A percentile compares a stretch with the other conserved stretches of the same genome.
Evolutionary conservation across 2,797 vertebrate species (phyloP).

Genomic region (Tauraco hartlaubi): DNA sequence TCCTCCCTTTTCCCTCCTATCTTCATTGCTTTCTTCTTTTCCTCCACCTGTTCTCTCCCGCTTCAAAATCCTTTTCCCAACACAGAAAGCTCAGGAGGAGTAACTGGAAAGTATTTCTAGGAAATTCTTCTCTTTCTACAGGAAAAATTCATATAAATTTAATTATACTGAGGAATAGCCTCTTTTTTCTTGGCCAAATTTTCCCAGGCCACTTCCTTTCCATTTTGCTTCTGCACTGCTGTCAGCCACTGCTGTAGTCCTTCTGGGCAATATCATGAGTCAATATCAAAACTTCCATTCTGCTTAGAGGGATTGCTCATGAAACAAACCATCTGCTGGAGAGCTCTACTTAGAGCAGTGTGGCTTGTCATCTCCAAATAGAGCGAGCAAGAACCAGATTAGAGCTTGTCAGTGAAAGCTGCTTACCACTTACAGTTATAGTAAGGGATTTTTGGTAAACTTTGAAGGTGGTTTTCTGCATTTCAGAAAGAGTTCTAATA

Average conservation of each 20-base stretch:
- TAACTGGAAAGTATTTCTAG: background rate
- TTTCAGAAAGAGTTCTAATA: background rate
- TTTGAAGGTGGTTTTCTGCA: background rate
- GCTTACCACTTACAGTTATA: background rate
- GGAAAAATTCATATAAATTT: background rate
- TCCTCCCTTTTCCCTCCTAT: accelerated
- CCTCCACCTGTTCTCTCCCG: background rate
- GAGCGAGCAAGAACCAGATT: background rate
- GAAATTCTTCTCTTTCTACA: background rate
- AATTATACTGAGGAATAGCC: background rate
- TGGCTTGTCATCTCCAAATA: background rate
- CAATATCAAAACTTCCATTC: background rate
- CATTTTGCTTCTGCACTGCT: background rate
- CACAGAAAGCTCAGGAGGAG: background rate
- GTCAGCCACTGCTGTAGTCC: background rate
- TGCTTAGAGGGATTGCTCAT: background rate
- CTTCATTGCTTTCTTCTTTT: background rate
- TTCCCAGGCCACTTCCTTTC: background rate
- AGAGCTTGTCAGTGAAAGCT: background rate
- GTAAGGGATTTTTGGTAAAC: background rate
- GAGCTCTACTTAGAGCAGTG: background rate
- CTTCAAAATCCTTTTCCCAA: background rate
- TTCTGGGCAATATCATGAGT: background rate
- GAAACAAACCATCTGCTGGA: background rate
- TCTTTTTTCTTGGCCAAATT: background rate